Evolutionary conservation across 2,797 vertebrate species (phyloP).

Genomic region (Arrhamphus sclerolepis): DNA sequence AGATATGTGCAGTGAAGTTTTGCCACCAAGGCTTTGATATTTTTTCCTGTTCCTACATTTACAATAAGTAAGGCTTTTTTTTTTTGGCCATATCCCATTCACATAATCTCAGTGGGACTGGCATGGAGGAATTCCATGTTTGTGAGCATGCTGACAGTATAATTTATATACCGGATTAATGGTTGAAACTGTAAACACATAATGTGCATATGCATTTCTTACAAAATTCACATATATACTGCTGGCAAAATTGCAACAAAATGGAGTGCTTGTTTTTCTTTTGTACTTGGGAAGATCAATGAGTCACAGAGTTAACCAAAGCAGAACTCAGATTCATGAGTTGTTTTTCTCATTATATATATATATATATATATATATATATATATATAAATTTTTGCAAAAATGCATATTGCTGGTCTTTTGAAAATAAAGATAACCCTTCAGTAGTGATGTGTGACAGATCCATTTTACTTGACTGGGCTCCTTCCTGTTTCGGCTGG

Average conservation of each 20-base stretch:
- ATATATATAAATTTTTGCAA: conserved; percentile 33
- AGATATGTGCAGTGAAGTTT: conserved; percentile 20
- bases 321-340: conserved; percentile 1
- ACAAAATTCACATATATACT: neutral
- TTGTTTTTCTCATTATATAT: no score
- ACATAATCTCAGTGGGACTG: conserved; percentile 1
- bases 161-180: conserved; percentile 12
- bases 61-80: conserved; percentile 9
- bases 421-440: conserved; percentile 52
- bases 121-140: conserved; percentile 9
- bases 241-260: neutral
- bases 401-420: conserved; percentile 16
- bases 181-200: conserved; percentile 19
- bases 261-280: neutral
- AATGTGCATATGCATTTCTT: neutral
- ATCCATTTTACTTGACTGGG: conserved; percentile 50
- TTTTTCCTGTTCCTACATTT: conserved; percentile 2
- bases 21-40: conserved; percentile 1
- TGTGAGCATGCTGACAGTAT: conserved; percentile 13
- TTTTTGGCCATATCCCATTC: conserved; percentile 9
- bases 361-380: neutral
- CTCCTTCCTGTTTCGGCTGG: conserved; percentile 60
- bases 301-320: conserved; percentile 4
- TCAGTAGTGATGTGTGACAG: conserved; percentile 49
- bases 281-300: conserved; percentile 20